A percentile compares a stretch with the other conserved stretches of the same genome.
phyloP scores from a whole-genome alignment of 2,888 invertebrate genomes.

The Scaptomyza reducta region DNA sequence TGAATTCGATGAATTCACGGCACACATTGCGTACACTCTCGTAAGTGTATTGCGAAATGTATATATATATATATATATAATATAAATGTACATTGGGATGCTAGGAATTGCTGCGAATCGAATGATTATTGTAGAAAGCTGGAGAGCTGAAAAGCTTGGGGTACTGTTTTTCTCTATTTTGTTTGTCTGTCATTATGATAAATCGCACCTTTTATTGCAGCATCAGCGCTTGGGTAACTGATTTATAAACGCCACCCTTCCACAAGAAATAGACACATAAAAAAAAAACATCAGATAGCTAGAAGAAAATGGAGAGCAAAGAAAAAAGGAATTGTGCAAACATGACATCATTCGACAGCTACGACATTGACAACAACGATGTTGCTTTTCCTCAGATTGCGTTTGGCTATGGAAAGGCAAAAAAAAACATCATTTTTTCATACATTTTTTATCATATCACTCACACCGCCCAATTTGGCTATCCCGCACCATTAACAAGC shows the following conservation, averaged over 20 bases:
- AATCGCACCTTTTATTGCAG: constrained; percentile 80
- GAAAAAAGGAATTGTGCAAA: constrained; percentile 41
- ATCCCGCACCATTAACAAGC: constrained; percentile 21
- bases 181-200: constrained; percentile 70
- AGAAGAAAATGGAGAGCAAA: constrained; percentile 5
- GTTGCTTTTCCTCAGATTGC: constrained; percentile 64
- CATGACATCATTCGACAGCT: constrained; percentile 75
- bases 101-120: constrained; percentile 45
- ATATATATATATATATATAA: constrained; percentile 41
- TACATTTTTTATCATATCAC: not conserved
- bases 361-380: constrained; percentile 58
- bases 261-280: constrained; percentile 47
- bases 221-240: constrained; percentile 78
- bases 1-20: constrained; percentile 73
- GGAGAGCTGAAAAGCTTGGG: constrained; percentile 1
- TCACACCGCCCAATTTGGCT: constrained; percentile 20
- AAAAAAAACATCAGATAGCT: constrained; percentile 11
- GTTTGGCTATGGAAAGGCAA: constrained; percentile 19
- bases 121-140: constrained; percentile 25
- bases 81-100: constrained; percentile 49
- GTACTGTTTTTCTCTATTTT: constrained; percentile 1
- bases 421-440: constrained; percentile 2
- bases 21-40: constrained; percentile 46
- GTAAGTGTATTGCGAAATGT: constrained; percentile 60
- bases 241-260: constrained; percentile 62